Percentiles rank a stretch among this genome's conserved stretches.
phyloP scores from a whole-genome alignment of 2,113 vertebrate genomes.

The Philantomba maxwellii region DNA sequence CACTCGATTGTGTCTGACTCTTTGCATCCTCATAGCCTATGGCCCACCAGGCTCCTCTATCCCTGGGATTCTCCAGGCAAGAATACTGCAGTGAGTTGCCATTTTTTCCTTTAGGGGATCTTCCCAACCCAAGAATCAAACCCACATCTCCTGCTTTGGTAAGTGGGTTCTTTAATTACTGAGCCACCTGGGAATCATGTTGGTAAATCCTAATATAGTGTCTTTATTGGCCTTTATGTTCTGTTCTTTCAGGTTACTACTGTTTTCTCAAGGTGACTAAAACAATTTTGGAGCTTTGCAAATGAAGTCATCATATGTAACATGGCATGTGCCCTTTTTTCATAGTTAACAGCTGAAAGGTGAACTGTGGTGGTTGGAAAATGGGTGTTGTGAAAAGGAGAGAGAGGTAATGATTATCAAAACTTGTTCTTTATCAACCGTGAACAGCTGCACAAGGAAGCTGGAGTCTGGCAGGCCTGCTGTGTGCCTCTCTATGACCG shows the following conservation, averaged over 20 bases:
- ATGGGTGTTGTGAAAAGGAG: accelerated
- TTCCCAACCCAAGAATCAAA: neutral
- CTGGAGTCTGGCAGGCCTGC: constrained; percentile 14
- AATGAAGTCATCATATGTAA: neutral
- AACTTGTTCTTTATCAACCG: constrained; percentile 52
- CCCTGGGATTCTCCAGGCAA: neutral
- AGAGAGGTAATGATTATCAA: neutral
- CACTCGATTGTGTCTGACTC: neutral
- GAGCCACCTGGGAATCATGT: neutral
- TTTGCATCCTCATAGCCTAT: neutral
- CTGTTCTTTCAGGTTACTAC: neutral
- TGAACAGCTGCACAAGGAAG: constrained; percentile 54
- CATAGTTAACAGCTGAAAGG: neutral
- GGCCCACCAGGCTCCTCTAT: neutral
- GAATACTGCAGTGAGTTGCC: neutral
- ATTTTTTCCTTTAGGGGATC: neutral
- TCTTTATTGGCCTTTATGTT: neutral
- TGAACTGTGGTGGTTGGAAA: constrained; percentile 9
- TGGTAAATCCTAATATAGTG: neutral
- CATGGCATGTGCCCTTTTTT: neutral
- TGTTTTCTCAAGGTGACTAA: neutral
- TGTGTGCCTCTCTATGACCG: neutral
- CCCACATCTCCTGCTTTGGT: neutral
- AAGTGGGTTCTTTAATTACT: neutral
- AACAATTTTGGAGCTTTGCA: neutral